phyloP scores from a whole-genome alignment of 2,113 vertebrate genomes.

The Ceratotherium simum region DNA sequence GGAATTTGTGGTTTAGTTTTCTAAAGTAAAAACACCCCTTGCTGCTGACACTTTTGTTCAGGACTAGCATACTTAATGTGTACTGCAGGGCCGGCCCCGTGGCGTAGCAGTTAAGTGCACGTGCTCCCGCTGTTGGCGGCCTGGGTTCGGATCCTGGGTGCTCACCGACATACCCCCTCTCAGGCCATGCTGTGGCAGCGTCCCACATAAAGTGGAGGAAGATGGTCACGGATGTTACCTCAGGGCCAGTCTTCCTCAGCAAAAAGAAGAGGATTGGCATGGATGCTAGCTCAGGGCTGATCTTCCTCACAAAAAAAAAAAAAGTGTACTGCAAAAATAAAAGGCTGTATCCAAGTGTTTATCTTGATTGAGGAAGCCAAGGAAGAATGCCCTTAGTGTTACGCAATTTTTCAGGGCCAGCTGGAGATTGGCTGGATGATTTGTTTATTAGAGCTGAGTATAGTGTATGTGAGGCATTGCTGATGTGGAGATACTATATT shows the following conservation, averaged over 20 bases:
- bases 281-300: too few relatives aligned
- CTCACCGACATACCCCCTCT: too few relatives aligned
- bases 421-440: background rate
- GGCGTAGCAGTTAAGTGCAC: too few relatives aligned
- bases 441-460: background rate
- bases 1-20: slow-evolving; percentile 11
- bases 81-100: background rate
- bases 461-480: background rate
- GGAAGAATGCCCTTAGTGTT: background rate
- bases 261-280: too few relatives aligned
- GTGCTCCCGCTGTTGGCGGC: too few relatives aligned
- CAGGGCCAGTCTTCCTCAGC: too few relatives aligned
- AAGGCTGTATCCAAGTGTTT: background rate
- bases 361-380: background rate
- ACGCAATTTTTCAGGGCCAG: background rate
- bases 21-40: slow-evolving; percentile 39
- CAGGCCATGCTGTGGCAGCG: too few relatives aligned
- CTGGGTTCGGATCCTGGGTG: too few relatives aligned
- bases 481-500: background rate
- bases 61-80: background rate
- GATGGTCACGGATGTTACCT: too few relatives aligned
- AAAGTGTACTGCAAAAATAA: background rate
- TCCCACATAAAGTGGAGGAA: too few relatives aligned
- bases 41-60: background rate
- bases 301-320: too few relatives aligned